Base-by-base conservation (phyloP, 2,113 vertebrate genomes). In the Podarcis muralis region DNA sequence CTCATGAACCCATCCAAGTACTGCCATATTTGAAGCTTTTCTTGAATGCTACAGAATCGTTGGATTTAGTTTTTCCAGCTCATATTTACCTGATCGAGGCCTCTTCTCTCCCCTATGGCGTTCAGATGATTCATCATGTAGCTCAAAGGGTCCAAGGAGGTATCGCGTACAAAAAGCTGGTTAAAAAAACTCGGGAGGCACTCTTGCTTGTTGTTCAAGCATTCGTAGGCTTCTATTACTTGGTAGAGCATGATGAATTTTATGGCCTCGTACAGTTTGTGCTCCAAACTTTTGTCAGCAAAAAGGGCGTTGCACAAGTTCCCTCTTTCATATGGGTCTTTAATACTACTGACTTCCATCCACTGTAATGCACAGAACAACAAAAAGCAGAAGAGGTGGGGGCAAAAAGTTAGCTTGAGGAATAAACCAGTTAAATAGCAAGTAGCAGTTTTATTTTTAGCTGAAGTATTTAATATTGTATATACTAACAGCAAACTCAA, bases 111-210 rank as follows among this genome's bases (percentile, higher is more conserved):
- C 0, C 97, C 97, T 53, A 98, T 84, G n/a, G 92, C 88, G 37
- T 97, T 98, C 84, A 98, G 95, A 91, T 97, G 97, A 92, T 98
- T 97, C 94, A 98, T 96, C 97, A 98, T 97, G 92, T 97, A 98
- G 93, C 97, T 97, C 89, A 97, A 91, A 82, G 97, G 97, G 57
- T 98, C 97, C 16, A 95, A 74, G 0, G 97, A 98, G 4, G 97
- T 96, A 86, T 98, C 97, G 89, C 96, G 94, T 90, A 95, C 94
- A 91, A 98, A 97, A 4, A 98, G 93, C 43, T 94, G 90, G 35
- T 66, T 91, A 68, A 97, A 98, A 78, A 97, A 95, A 5, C 90
- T 88, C 40, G 96, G 96, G 9, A 95, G 8, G 0, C 62, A 68
- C 77, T 87, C 35, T 1, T 93, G 93, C 32, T 95, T 93, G 1